These are phyloP conservation scores for Proteles cristata DNA, from an alignment of 2,113 vertebrate species.

Conservation along the genomic window DNA sequence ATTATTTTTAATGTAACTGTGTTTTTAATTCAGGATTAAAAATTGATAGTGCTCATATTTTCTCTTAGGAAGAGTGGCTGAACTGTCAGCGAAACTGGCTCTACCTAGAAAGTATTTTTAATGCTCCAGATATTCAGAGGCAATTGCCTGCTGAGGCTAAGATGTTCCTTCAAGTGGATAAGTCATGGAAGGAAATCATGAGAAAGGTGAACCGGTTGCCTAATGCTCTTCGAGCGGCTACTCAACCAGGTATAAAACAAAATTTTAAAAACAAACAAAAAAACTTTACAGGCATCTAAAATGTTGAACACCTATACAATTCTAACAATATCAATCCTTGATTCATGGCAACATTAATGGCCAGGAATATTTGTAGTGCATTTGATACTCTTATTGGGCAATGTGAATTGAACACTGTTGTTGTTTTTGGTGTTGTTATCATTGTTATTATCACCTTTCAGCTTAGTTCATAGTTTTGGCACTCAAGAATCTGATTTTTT, in stretches of 20 bases:
- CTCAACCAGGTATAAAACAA: slow-evolving; percentile 86
- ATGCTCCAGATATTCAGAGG: slow-evolving; percentile 90
- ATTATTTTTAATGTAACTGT: neutral
- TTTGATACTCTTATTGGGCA: neutral
- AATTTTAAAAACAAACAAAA: neutral
- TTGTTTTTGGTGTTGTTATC: neutral
- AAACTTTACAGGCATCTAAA: neutral
- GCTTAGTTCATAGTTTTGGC: neutral
- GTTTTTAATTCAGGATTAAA: neutral
- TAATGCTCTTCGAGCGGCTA: slow-evolving; percentile 87
- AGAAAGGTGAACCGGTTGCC: slow-evolving; percentile 88
- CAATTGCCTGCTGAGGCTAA: slow-evolving; percentile 91
- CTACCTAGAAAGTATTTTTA: slow-evolving; percentile 92
- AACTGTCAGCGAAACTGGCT: slow-evolving; percentile 92
- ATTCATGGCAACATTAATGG: neutral
- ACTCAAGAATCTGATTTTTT: neutral
- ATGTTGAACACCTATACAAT: too few relatives aligned
- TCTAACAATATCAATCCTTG: neutral
- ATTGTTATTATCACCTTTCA: neutral
- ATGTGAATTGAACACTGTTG: neutral
- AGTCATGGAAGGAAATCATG: slow-evolving; percentile 93
- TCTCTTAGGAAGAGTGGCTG: slow-evolving; percentile 90
- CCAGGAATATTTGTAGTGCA: neutral
- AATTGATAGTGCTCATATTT: neutral
- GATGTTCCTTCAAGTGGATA: slow-evolving; percentile 92